phyloP scores from a whole-genome alignment of 2,113 vertebrate species.

The Rousettus leschenaultii region DNA sequence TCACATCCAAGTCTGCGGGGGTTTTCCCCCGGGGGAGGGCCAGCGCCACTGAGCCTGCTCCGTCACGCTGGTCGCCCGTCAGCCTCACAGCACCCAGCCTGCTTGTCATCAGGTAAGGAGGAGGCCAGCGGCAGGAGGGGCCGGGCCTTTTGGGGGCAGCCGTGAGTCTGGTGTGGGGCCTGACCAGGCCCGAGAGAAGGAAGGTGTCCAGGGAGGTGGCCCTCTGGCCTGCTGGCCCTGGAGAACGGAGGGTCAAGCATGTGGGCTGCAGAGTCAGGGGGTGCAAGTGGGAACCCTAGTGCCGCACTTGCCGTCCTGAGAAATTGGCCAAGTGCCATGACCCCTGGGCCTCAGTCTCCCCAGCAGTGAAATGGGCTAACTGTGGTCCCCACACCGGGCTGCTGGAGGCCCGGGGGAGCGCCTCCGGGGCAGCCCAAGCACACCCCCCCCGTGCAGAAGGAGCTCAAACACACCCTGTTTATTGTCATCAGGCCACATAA shows the following conservation, averaged over 20 bases:
- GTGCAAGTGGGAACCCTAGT: background rate
- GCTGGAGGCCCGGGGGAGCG: fast-evolving
- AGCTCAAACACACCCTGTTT: fast-evolving
- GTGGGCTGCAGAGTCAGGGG: background rate
- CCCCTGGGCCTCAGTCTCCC: background rate
- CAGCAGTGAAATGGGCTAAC: background rate
- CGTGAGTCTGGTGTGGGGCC: fast-evolving
- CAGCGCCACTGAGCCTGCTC: background rate
- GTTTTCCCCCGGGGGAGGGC: background rate
- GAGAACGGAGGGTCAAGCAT: fast-evolving
- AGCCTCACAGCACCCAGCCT: background rate
- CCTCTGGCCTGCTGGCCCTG: background rate
- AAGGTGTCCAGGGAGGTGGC: background rate
- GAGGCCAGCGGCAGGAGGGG: background rate
- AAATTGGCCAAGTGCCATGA: background rate
- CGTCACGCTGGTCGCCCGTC: background rate
- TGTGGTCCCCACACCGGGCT: background rate
- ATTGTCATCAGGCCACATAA: background rate
- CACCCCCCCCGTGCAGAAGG: fast-evolving
- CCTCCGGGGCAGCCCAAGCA: fast-evolving
- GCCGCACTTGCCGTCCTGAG: fast-evolving
- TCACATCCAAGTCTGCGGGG: background rate
- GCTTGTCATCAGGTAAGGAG: constrained; percentile 15
- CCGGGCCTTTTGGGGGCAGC: background rate
- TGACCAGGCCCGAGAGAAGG: background rate